Evolutionary conservation across 2,797 vertebrate genomes (phyloP).

Genomic region (Peromyscus eremicus): DNA sequence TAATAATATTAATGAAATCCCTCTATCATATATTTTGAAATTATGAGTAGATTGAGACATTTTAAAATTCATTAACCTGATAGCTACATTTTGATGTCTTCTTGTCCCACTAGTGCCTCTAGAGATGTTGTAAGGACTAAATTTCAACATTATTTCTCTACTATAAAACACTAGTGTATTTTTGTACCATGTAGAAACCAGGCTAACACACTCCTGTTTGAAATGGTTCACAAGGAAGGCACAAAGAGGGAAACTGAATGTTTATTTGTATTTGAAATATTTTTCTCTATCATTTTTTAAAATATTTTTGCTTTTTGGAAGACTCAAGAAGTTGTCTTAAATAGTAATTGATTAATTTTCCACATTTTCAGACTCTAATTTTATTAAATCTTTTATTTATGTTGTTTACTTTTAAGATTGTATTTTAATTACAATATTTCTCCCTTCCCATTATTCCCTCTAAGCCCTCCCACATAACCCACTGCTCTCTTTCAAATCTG

Average conservation of each 20-base stretch:
- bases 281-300: neutral
- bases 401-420: neutral
- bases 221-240: neutral
- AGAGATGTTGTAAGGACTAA: neutral
- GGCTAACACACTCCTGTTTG: neutral
- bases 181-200: neutral
- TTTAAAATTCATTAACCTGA: neutral
- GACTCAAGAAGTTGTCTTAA: neutral
- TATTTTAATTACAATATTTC: neutral
- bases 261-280: neutral
- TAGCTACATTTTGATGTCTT: neutral
- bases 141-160: neutral
- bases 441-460: neutral
- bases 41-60: neutral
- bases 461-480: neutral
- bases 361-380: neutral
- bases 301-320: neutral
- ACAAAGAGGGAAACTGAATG: neutral
- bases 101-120: neutral
- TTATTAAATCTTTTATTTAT: neutral
- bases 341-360: neutral
- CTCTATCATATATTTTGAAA: neutral
- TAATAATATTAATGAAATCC: neutral
- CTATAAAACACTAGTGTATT: neutral
- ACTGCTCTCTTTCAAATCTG: neutral